Conservation (phyloP, 1,140 invertebrate species). For the Centruroides sculpturatus region DNA sequence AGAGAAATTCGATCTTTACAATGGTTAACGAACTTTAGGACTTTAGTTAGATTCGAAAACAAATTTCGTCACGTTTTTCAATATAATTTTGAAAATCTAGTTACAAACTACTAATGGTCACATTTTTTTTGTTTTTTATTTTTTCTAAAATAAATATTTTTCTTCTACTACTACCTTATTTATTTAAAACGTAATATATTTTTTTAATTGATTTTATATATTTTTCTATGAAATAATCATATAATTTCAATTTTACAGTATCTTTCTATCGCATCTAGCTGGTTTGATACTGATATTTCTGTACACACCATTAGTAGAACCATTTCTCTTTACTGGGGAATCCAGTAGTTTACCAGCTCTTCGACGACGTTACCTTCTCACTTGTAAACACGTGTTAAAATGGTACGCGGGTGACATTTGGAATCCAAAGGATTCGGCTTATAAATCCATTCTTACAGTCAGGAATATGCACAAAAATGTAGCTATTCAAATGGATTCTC, state of each 20-base stretch:
- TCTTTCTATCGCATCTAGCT: conserved; percentile 6
- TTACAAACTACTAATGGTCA: too few species aligned
- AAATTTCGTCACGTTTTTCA: too few species aligned
- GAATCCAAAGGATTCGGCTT: conserved; percentile 25
- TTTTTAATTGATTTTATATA: too few species aligned
- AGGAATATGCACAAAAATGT: conserved; percentile 8
- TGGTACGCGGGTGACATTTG: conserved; percentile 54
- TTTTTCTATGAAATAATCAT: not conserved
- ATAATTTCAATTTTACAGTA: conserved; percentile 5
- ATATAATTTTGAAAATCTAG: too few species aligned
- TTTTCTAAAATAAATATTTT: too few species aligned
- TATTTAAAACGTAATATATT: too few species aligned
- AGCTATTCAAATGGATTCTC: not conserved
- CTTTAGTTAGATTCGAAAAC: too few species aligned
- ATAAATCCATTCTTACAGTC: conserved; percentile 26
- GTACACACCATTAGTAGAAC: conserved; percentile 1
- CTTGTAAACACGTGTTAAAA: conserved; percentile 47
- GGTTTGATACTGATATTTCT: conserved; percentile 8
- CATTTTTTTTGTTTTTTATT: too few species aligned
- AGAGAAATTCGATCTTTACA: too few species aligned
- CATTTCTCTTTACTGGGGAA: conserved; percentile 33
- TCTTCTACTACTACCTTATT: too few species aligned
- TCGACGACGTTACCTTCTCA: conserved; percentile 57
- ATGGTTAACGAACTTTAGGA: too few species aligned
- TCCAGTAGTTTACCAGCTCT: conserved; percentile 36